Conservation (phyloP, 1,140 invertebrate genomes). For the Drosophila nebulosa region DNA sequence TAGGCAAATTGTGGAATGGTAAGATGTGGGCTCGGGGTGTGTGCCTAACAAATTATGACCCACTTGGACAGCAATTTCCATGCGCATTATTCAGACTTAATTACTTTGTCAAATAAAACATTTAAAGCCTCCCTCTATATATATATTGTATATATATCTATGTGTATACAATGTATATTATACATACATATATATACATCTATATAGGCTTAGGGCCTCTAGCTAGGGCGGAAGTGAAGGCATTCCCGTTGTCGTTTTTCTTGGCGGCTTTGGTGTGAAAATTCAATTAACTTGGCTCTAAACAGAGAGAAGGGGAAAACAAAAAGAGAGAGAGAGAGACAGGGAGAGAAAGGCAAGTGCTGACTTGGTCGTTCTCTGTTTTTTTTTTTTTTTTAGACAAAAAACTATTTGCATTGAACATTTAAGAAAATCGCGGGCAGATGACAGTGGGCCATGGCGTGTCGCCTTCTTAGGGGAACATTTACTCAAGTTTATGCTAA, state of each 20-base stretch:
- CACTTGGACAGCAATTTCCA: conserved; percentile 62
- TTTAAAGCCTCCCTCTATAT: conserved; percentile 11
- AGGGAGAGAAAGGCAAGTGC: background rate
- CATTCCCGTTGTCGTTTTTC: conserved; percentile 23
- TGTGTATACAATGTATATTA: background rate
- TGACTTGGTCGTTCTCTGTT: background rate
- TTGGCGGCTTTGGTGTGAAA: conserved; percentile 47
- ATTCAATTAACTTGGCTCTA: conserved; percentile 67
- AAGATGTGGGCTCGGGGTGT: too few species aligned
- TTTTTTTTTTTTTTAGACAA: background rate
- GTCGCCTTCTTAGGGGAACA: conserved; percentile 43
- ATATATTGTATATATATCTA: background rate
- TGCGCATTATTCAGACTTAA: conserved; percentile 68
- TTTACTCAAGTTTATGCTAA: conserved; percentile 49
- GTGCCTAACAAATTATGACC: conserved; percentile 56
- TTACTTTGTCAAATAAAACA: conserved; percentile 71
- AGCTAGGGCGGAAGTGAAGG: background rate
- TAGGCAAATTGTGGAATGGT: too few species aligned
- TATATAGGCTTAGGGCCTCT: conserved; percentile 7
- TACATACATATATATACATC: too few species aligned
- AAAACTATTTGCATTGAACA: conserved; percentile 66
- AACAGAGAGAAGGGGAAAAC: conserved; percentile 28
- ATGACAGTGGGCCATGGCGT: background rate
- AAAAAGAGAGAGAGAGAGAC: conserved; percentile 10
- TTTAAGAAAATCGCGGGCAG: conserved; percentile 29